Conservation (phyloP, 2,113 vertebrate genomes). For the Percina caprodes region DNA sequence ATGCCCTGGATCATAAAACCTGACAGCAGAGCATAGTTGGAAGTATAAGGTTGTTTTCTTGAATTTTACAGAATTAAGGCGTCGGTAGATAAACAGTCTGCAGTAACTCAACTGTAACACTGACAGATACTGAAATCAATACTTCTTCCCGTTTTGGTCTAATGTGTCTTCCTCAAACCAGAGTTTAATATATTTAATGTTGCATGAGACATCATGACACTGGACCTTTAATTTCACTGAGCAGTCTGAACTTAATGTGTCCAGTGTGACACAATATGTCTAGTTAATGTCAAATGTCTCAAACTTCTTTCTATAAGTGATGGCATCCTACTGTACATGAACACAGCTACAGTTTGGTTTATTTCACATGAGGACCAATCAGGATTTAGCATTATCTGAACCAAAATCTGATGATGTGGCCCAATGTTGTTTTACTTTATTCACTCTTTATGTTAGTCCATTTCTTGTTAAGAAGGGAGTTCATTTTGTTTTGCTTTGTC, state of each 20-base stretch:
- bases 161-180: slow-evolving; percentile 33
- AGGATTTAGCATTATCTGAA: not conserved
- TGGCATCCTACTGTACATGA: not conserved
- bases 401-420: not conserved
- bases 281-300: slow-evolving; percentile 26
- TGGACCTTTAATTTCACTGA: slow-evolving; percentile 37
- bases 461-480: not conserved
- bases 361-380: not conserved
- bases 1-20: slow-evolving; percentile 58
- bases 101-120: slow-evolving; percentile 38
- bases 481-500: not conserved
- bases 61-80: slow-evolving; percentile 48
- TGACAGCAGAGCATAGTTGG: slow-evolving; percentile 54
- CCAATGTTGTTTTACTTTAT: not conserved
- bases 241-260: slow-evolving; percentile 27
- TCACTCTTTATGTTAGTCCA: not conserved
- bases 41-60: slow-evolving; percentile 49
- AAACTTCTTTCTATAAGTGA: slow-evolving; percentile 21
- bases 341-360: not conserved
- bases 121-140: slow-evolving; percentile 48
- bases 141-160: slow-evolving; percentile 32
- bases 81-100: slow-evolving; percentile 40
- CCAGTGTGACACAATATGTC: slow-evolving; percentile 41
- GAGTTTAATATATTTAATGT: slow-evolving; percentile 56
- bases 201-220: slow-evolving; percentile 42